Evolutionary conservation across 2,113 vertebrate species (phyloP), one percentile per base, ranked within the genome.

Genomic region (Carlito syrichta): DNA sequence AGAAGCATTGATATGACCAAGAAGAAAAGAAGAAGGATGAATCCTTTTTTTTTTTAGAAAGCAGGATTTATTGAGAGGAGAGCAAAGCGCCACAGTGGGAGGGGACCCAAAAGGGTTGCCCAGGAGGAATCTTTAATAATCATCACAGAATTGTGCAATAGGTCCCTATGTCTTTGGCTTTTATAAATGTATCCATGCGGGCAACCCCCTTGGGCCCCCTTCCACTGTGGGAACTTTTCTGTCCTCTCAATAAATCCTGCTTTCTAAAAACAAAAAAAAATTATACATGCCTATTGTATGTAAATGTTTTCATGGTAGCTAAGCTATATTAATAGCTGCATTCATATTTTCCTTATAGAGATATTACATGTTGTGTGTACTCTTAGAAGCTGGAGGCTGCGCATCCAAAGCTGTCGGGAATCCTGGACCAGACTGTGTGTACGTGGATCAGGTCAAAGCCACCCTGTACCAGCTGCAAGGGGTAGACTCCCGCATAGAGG

Each of bases 381-480:
- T 99, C 95, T 98, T 99, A 84, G 99, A 99, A 98, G 99, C 99
- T 4, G 99, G 99, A 17, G 99, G 99, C 3, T 99, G 99, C 86
- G 98, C 99, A 2, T 99, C 99, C 16, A 98, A 98, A 86, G 99
- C 99, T 45, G 25, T 98, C 93, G 99, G 99, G 68, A 99, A 99
- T 96, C 99, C 99, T 14, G 99, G 99, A 77, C 99, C 99, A 0
- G 99, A 99, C 69, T 99, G 98, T 62, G 98, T 99, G 45, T 99
- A 99, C 3, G 99, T 99, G 17, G 99, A 99, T 97, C 99, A 99
- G 97, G 99, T 99, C 79, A 99, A 99, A 98, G 98, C 99, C 81
- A 99, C 99, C 2, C 98, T 99, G 56, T 98, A 99, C 74, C 99
- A 99, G 85, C 96, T 99, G 97, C 99, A 99, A 98, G 98, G 98